Base-by-base conservation (phyloP, 2,797 vertebrate genomes). In the Phataginus tetradactyla region DNA sequence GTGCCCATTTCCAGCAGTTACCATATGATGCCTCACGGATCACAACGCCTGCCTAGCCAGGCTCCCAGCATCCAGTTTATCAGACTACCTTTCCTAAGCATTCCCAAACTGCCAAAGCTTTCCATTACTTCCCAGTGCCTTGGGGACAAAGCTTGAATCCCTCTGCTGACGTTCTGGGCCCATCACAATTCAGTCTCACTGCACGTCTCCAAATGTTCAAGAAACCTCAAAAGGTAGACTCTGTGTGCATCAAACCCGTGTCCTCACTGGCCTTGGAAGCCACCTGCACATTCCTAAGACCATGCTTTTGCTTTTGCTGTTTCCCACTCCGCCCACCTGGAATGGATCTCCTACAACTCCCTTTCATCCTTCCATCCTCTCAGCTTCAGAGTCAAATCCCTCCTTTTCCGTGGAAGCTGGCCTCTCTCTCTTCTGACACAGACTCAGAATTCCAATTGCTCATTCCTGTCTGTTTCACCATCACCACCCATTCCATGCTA, bases 31-130 rank as follows among this genome's bases (percentile, higher is more conserved):
- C 29, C 18, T 86, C 29, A 7, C 87, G 27, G 80, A 84, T 23
- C 7, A 0, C 51, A 45, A 59, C 42, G 53, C 37, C 20, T 34
- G 17, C 29, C 20, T 13, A 39, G 23, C 14, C 55, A 68, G 57
- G 78, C 49, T 87, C 75, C 85, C 86, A 91, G 64, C 45, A 64
- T 85, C 68, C 79, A 23, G 21, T 61, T 88, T 69, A 79, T 86
- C 57, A n/a, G 57, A 92, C 91, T 53, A 74, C 14, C 32, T 68
- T 75, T 79, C 81, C 29, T 64, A 42, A 78, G 57, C 49, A 27
- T 68, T 55, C 15, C 45, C 39, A 81, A 85, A 23, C 63, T 89
- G 37, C 9, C 37, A 71, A 94, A 45, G 74, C 53, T 79, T 92
- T 77, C 4, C 2, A 20, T 88, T 63, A 18, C 32, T 49, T 77